These are phyloP conservation scores for Argyrosomus japonicus DNA, from an alignment of 2,113 vertebrate species.

Conservation along the genomic window DNA sequence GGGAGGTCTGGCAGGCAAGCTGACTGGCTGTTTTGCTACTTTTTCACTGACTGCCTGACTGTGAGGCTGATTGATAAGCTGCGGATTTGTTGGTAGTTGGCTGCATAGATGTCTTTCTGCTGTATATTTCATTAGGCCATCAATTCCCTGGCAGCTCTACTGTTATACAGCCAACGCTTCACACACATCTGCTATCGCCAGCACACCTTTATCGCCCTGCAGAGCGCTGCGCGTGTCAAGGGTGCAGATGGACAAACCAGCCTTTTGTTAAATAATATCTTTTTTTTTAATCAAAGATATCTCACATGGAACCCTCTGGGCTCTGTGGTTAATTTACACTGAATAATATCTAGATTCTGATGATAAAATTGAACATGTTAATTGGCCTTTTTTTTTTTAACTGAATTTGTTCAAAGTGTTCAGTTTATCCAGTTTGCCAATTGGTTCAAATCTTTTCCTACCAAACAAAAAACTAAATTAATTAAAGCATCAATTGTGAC, in stretches of 20 bases:
- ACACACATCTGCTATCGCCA: conserved; percentile 11
- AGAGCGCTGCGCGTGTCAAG: conserved; percentile 12
- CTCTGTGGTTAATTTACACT: not conserved
- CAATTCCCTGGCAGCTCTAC: conserved; percentile 22
- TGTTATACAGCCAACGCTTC: conserved; percentile 18
- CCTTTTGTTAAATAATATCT: conserved; percentile 10
- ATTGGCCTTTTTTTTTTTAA: not conserved
- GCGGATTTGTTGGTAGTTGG: conserved; percentile 39
- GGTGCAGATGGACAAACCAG: not conserved
- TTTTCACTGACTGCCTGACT: conserved; percentile 32
- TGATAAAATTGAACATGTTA: not conserved
- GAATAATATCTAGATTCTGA: not conserved
- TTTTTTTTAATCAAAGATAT: not conserved
- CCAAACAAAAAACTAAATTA: not conserved
- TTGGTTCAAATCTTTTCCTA: not conserved
- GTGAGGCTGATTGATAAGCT: conserved; percentile 32
- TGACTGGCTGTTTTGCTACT: conserved; percentile 20
- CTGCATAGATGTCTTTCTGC: conserved; percentile 1
- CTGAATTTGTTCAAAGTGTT: not conserved
- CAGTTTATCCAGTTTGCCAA: not conserved
- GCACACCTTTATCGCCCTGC: conserved; percentile 10
- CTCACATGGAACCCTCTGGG: not conserved
- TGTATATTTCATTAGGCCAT: conserved; percentile 48
- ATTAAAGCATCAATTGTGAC: conserved; percentile 1
- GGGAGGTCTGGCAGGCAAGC: conserved; percentile 37